Base-by-base conservation (phyloP, 2,888 invertebrate genomes). In the Cabera pusaria region DNA sequence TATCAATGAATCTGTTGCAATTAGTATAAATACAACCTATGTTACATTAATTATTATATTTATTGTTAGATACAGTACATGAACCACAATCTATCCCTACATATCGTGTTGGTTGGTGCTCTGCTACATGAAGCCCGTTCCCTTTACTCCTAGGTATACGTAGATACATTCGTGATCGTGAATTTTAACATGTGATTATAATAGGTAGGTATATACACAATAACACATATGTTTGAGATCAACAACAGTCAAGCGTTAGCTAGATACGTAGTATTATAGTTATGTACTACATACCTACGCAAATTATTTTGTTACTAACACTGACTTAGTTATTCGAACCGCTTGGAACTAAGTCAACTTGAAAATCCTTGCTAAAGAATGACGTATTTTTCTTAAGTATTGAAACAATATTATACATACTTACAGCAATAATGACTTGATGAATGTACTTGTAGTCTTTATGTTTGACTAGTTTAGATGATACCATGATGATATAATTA, bases 111-210 rank as follows among this genome's bases (percentile, higher is more conserved):
- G 77, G 87, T 80, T 84, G 77, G 87, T 87, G 87, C 87, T 79
- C 61, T 65, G 67, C 83, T 86, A 76, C 67, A 71, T 75, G 74
- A 82, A 85, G 84, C 81, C 79, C 64, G 65, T 65, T 64, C 62
- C 45, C 59, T 44, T 72, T 66, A 74, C 59, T 69, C 61, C 68
- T 77, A 67, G n/a, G n/a, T 71, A 58, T 70, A 74, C 55, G 55
- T 78, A 76, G 67, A 69, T 70, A 72, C 68, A 75, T 57, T 72
- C 59, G 83, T 83, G 82, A 76, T 69, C 47, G 74, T 82, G 77
- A 81, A 76, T 64, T 82, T 82, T 85, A 87, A 86, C 87, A 86
- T 80, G 83, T 86, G 86, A 79, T 84, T 83, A 86, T 70, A 84
- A 80, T 84, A 84, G 33, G 18, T 44, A n/a, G 14, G 34, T 53